Evolutionary conservation across 2,888 invertebrate species (phyloP).

Genomic region (Hypselothyrea guttata): DNA sequence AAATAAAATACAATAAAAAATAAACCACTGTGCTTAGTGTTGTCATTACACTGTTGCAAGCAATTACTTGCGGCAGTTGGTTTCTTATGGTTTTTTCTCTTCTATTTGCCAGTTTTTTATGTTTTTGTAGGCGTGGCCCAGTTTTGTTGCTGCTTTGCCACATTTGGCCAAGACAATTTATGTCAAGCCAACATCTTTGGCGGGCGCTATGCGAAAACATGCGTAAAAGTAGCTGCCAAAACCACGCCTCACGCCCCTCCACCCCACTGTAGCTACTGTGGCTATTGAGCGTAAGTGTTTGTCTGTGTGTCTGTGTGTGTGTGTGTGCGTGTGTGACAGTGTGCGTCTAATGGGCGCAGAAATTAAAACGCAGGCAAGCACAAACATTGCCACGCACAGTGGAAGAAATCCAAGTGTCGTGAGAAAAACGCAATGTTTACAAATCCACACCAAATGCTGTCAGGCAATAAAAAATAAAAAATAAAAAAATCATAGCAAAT

Average conservation of each 20-base stretch:
- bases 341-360: slow-evolving; percentile 42
- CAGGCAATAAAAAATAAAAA: no score
- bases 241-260: slow-evolving; percentile 6
- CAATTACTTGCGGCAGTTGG: slow-evolving; percentile 72
- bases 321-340: slow-evolving; percentile 13
- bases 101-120: slow-evolving; percentile 12
- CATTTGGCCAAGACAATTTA: slow-evolving; percentile 73
- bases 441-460: no score
- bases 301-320: neutral
- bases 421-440: neutral
- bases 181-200: slow-evolving; percentile 70
- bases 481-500: no score
- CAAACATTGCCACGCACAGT: slow-evolving; percentile 33
- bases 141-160: slow-evolving; percentile 67
- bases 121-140: slow-evolving; percentile 71
- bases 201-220: slow-evolving; percentile 72
- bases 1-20: no score
- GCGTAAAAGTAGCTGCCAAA: slow-evolving; percentile 71
- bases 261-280: slow-evolving; percentile 5
- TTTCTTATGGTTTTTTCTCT: slow-evolving; percentile 49
- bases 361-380: slow-evolving; percentile 65
- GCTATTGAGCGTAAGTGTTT: slow-evolving; percentile 4
- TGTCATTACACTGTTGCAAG: slow-evolving; percentile 75
- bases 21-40: slow-evolving; percentile 63
- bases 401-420: neutral